phyloP scores from a whole-genome alignment of 2,888 invertebrate genomes.

The Seira musarum region DNA sequence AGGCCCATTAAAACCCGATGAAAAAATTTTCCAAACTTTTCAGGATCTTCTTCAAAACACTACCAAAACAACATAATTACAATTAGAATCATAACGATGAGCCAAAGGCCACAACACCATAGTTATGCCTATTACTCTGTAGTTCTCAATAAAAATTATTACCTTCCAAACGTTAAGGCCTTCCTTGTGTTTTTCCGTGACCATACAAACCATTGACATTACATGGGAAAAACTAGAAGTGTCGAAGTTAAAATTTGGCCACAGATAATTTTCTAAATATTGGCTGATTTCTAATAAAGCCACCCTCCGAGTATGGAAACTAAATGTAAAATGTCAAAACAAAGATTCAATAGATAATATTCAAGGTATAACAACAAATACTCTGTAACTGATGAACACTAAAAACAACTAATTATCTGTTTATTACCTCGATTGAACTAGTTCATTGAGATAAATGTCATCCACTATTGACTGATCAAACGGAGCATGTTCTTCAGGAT shows the following conservation, averaged over 20 bases:
- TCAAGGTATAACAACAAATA: too few relatives aligned
- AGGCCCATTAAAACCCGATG: slow-evolving; percentile 85
- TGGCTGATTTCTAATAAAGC: slow-evolving; percentile 98
- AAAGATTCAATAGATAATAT: slow-evolving; percentile 71
- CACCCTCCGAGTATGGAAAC: slow-evolving; percentile 87
- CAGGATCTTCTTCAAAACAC: slow-evolving; percentile 84
- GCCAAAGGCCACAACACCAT: too few relatives aligned
- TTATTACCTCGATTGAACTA: slow-evolving; percentile 84
- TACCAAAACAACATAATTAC: slow-evolving; percentile 70
- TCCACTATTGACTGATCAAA: slow-evolving; percentile 88
- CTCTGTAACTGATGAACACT: too few relatives aligned
- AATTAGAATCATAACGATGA: too few relatives aligned
- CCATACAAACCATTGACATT: slow-evolving; percentile 97
- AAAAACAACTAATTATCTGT: slow-evolving; percentile 63
- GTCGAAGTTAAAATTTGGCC: slow-evolving; percentile 93
- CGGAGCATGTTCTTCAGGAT: slow-evolving; percentile 80
- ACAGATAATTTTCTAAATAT: slow-evolving; percentile 95
- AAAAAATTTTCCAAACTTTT: slow-evolving; percentile 87
- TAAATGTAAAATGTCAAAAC: slow-evolving; percentile 71
- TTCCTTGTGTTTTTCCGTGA: slow-evolving; percentile 98
- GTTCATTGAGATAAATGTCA: slow-evolving; percentile 90
- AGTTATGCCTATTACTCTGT: too few relatives aligned
- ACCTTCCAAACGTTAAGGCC: slow-evolving; percentile 97
- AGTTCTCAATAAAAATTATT: too few relatives aligned
- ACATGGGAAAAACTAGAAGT: slow-evolving; percentile 88